phyloP scores from a whole-genome alignment of 2,888 invertebrate species.

The Ochropleura leucogaster region DNA sequence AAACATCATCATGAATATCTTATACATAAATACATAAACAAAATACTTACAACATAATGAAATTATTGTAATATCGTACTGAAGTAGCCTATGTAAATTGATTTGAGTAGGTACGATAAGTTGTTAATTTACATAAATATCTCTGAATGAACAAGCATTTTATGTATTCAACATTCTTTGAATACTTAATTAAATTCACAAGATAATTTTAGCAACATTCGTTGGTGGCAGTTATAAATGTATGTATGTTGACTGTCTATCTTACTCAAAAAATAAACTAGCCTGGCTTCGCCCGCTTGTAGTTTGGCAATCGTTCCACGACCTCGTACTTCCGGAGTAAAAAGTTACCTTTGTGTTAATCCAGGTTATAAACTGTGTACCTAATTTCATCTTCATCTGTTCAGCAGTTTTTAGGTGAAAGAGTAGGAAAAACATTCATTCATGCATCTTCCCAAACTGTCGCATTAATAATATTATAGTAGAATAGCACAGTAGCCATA shows the following conservation, averaged over 20 bases:
- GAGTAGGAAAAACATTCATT: too few species aligned
- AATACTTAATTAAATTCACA: neutral
- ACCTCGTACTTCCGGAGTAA: too few species aligned
- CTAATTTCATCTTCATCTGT: too few species aligned
- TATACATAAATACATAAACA: neutral
- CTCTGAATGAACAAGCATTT: slow-evolving; percentile 22
- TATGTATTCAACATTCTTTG: slow-evolving; percentile 19
- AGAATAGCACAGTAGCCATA: neutral
- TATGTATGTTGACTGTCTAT: neutral
- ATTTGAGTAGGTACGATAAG: slow-evolving; percentile 8
- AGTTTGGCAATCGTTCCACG: too few species aligned
- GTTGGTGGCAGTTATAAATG: neutral
- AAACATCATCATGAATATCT: too few species aligned
- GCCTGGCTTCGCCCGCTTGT: too few species aligned
- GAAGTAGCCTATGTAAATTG: slow-evolving; percentile 16
- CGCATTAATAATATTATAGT: too few species aligned
- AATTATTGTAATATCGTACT: neutral
- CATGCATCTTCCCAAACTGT: too few species aligned
- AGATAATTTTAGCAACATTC: neutral
- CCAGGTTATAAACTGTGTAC: too few species aligned
- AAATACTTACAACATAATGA: neutral
- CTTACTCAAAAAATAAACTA: neutral
- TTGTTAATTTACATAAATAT: slow-evolving; percentile 19
- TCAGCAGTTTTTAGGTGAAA: too few species aligned
- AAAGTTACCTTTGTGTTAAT: too few species aligned